phyloP scores from a whole-genome alignment of 2,888 invertebrate genomes.

The Labia minor region DNA sequence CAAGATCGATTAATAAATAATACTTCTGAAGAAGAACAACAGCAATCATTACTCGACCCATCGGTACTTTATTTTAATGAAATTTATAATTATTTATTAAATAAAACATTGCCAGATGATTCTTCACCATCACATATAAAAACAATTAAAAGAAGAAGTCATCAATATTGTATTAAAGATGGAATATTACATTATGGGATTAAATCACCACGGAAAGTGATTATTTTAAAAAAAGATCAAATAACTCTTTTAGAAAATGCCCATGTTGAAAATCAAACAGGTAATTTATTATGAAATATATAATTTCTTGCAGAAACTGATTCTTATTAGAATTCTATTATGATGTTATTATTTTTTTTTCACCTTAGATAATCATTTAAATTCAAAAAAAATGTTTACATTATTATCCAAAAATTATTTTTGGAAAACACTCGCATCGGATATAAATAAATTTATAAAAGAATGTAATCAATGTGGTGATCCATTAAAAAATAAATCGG shows the following conservation, averaged over 20 bases:
- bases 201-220: conserved; percentile 28
- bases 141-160: conserved; percentile 27
- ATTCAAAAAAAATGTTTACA: not conserved
- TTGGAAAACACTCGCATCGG: conserved; percentile 21
- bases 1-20: no score
- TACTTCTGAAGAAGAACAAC: no score
- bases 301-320: not conserved
- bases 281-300: conserved; percentile 22
- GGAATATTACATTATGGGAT: conserved; percentile 28
- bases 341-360: no score
- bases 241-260: conserved; percentile 24
- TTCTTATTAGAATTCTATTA: no score
- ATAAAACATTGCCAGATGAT: conserved; percentile 25
- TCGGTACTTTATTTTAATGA: conserved; percentile 26
- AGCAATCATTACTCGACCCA: no score
- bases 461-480: not conserved
- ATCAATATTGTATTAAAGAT: conserved; percentile 27
- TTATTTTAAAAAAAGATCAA: conserved; percentile 26
- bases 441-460: not conserved
- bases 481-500: not conserved
- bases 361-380: not conserved
- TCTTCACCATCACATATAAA: conserved; percentile 26
- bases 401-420: not conserved
- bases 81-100: conserved; percentile 27
- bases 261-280: conserved; percentile 28